Conservation (phyloP, 2,113 vertebrate genomes). For the Sinocyclocheilus anophthalmus region DNA sequence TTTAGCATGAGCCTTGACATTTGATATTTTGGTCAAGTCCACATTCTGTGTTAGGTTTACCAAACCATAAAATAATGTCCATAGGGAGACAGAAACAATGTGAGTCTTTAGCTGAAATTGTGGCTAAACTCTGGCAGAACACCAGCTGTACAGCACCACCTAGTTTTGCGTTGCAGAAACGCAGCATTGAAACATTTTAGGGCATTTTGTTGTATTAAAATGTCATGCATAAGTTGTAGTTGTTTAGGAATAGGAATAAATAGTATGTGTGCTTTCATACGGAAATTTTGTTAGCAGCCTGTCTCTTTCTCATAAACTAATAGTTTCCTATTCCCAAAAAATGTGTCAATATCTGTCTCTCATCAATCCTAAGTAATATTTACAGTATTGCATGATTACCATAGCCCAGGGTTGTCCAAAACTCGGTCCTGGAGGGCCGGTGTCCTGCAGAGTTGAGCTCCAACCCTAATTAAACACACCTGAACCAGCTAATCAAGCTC, state of each 20-base stretch:
- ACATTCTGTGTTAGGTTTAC: slow-evolving; percentile 67
- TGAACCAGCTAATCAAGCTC: too few species aligned
- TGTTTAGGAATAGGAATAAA: neutral
- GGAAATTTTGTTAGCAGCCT: neutral
- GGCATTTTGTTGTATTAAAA: neutral
- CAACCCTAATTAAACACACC: too few species aligned
- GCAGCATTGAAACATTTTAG: slow-evolving; percentile 9
- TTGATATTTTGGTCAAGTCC: slow-evolving; percentile 70
- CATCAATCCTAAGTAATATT: neutral
- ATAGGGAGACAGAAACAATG: slow-evolving; percentile 55
- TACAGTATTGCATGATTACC: neutral
- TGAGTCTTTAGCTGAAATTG: slow-evolving; percentile 37
- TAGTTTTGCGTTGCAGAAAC: slow-evolving; percentile 40
- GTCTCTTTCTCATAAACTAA: neutral
- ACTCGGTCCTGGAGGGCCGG: too few species aligned
- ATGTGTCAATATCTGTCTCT: neutral
- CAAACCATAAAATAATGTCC: slow-evolving; percentile 69
- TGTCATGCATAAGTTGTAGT: neutral
- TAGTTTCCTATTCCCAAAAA: neutral
- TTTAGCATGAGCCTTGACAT: slow-evolving; percentile 71
- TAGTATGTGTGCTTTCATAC: too few species aligned
- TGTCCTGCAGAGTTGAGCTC: too few species aligned
- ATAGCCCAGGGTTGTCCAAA: too few species aligned
- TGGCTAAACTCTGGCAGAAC: slow-evolving; percentile 6
- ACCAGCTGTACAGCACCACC: slow-evolving; percentile 29